These are phyloP conservation scores for Darevskia nairensis DNA, from an alignment of 2,797 vertebrate species.

Conservation along the genomic window DNA sequence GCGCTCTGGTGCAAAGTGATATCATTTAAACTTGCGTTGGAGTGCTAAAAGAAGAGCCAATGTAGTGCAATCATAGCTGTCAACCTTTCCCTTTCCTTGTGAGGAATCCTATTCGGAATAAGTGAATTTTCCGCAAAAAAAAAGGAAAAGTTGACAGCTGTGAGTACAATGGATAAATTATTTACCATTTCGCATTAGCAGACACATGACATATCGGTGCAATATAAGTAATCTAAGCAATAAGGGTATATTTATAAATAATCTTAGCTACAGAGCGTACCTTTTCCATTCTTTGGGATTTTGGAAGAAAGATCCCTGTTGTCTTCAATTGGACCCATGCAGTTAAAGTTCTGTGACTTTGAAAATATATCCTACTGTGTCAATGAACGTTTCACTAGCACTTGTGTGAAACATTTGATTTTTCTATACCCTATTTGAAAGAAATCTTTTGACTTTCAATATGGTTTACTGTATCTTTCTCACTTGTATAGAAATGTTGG, in stretches of 20 bases:
- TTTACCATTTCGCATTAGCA: conserved; percentile 21
- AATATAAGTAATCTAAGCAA: conserved; percentile 4
- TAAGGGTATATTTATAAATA: not conserved
- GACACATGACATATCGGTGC: conserved; percentile 18
- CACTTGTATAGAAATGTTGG: conserved; percentile 52
- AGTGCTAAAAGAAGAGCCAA: fast-evolving
- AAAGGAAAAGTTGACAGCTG: too few species aligned
- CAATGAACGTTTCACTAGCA: conserved; percentile 57
- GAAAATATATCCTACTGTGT: conserved; percentile 62
- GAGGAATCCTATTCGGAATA: too few species aligned
- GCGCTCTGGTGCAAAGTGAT: not conserved
- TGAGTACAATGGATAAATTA: not conserved
- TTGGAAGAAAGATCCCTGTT: not conserved
- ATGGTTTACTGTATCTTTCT: conserved; percentile 50
- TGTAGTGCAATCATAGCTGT: too few species aligned
- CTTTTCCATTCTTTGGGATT: conserved; percentile 13
- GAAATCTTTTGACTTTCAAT: not conserved
- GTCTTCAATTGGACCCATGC: conserved; percentile 33
- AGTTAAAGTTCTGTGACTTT: conserved; percentile 47
- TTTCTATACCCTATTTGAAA: conserved; percentile 36
- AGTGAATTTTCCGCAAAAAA: too few species aligned
- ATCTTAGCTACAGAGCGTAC: conserved; percentile 17
- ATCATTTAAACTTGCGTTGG: fast-evolving
- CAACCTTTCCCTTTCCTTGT: too few species aligned
- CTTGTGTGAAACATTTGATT: conserved; percentile 45